Base-by-base conservation (phyloP, 2,113 vertebrate species). In the Anguilla rostrata region DNA sequence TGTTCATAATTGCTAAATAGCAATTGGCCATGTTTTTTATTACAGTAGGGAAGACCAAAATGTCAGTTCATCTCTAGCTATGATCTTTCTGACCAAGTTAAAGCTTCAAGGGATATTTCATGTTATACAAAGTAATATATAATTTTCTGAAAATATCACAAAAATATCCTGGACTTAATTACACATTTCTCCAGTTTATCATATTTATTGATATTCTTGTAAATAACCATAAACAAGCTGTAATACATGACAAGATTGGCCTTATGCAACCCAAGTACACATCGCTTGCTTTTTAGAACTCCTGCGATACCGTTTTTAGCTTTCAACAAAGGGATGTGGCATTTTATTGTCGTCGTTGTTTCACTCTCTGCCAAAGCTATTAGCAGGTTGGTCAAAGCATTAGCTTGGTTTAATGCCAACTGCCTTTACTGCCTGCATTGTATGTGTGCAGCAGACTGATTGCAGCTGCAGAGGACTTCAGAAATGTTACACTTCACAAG, bases 1-100 rank as follows among this genome's bases (percentile, higher is more conserved):
- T 95, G 94, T 96, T 95, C 95, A 95, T 96, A 96, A 96, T 97
- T 96, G 94, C 94, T 95, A 95, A 95, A 96, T 97, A 96, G 95
- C 97, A 96, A 97, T 97, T 95, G 94, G 94, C 94, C 95, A 95
- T 96, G 95, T 94, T 95, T 94, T 34, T 96, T 96, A 96, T 96
- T 95, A 95, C 88, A 94, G 94, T 94, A 88, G 49, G 87, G 86
- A 84, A 84, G 86, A 85, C 57, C 83, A 94, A 95, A 96, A 93
- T 96, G 95, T 96, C 95, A 96, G 95, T 94, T 95, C 57, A 85
- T 94, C 93, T 91, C 94, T 92, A 95, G 94, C 92, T 95, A 92
- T 94, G 78, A 86, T 83, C 53, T 60, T 57, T 29, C 20, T 60
- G 82, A 39, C 22, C 49, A 56, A 60, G 34, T 60, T 83, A 39